Evolutionary conservation across 2,888 invertebrate species (phyloP).

Genomic region (Aporophyla lueneburgensis): DNA sequence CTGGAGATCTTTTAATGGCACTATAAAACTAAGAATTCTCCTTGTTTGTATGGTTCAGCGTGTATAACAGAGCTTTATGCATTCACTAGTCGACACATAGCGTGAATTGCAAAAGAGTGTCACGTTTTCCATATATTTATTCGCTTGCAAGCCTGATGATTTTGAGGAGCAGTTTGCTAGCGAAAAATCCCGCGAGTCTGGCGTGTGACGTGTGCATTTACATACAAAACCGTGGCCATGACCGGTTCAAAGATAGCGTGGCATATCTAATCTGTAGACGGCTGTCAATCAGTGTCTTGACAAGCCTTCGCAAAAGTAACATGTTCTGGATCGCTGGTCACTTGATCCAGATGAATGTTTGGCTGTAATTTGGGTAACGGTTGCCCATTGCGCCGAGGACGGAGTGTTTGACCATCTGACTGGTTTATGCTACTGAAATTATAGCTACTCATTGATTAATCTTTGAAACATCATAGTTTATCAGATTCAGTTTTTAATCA

Average conservation of each 20-base stretch:
- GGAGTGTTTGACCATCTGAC: conserved; percentile 41
- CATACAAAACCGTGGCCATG: conserved; percentile 86
- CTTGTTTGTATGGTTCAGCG: conserved; percentile 57
- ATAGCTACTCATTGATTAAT: conserved; percentile 31
- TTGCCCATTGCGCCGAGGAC: conserved; percentile 43
- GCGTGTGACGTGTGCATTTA: conserved; percentile 83
- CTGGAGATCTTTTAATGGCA: conserved; percentile 57
- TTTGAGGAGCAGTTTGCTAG: conserved; percentile 78
- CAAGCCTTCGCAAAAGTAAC: conserved; percentile 79
- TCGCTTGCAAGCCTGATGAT: conserved; percentile 70
- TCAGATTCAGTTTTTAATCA: conserved; percentile 36
- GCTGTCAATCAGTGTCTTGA: conserved; percentile 83
- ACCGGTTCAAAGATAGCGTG: conserved; percentile 83
- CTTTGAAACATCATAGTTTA: conserved; percentile 41
- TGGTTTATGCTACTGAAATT: conserved; percentile 30
- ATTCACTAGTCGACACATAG: conserved; percentile 65
- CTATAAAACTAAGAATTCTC: conserved; percentile 61
- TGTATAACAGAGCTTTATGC: conserved; percentile 59
- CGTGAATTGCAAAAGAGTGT: conserved; percentile 70
- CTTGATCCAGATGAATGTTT: conserved; percentile 65
- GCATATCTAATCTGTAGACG: conserved; percentile 87
- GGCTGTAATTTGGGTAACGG: conserved; percentile 62
- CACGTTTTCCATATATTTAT: conserved; percentile 74
- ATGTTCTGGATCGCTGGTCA: conserved; percentile 79
- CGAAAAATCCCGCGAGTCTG: conserved; percentile 75